Percentiles rank a stretch among this genome's conserved stretches.
Conservation (phyloP, 2,113 vertebrate genomes). For the Pseudopipra pipra region DNA sequence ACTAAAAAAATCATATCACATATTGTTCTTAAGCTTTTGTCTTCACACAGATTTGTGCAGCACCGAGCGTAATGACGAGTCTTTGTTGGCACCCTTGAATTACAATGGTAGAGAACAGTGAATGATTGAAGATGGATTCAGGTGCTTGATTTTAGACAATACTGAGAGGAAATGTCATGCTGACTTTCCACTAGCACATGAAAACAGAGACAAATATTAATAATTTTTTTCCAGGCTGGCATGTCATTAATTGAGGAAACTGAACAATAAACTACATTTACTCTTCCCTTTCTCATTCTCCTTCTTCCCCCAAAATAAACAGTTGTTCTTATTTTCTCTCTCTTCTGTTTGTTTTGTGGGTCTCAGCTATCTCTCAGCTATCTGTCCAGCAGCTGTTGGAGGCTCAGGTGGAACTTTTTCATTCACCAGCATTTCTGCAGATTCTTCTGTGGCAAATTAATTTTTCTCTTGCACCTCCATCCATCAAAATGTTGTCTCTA, state of each 20-base stretch:
- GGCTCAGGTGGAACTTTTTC: background rate
- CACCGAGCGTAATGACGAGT: background rate
- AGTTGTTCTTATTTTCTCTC: background rate
- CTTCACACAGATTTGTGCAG: background rate
- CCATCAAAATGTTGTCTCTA: background rate
- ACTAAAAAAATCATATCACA: background rate
- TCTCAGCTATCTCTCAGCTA: background rate
- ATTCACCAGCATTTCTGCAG: background rate
- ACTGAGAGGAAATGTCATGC: background rate
- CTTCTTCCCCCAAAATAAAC: background rate
- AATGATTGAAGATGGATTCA: background rate
- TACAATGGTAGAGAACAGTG: background rate
- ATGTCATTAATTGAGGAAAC: background rate
- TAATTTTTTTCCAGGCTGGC: background rate
- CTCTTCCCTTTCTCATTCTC: background rate
- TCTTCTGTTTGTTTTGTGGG: background rate
- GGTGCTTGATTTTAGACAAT: background rate
- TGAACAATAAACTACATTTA: background rate
- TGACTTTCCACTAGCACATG: background rate
- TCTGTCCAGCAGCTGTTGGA: background rate
- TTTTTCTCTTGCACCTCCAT: background rate
- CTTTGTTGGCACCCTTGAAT: background rate
- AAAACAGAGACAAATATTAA: background rate
- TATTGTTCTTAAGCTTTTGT: background rate
- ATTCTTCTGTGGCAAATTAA: background rate